Conservation (phyloP, 2,888 invertebrate species). For the Ellobium chinense region DNA sequence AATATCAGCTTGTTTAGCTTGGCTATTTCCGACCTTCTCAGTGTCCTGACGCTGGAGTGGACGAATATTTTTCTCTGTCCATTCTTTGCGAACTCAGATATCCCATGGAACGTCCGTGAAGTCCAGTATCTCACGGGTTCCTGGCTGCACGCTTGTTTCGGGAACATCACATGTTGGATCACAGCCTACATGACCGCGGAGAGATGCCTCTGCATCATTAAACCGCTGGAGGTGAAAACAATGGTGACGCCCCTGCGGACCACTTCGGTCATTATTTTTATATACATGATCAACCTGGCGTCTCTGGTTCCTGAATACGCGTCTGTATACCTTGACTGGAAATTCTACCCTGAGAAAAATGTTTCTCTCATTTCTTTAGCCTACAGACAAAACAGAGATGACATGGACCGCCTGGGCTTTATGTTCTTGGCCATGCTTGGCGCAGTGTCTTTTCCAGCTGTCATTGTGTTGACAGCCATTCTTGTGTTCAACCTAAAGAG, state of each 20-base stretch:
- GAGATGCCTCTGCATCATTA: neutral
- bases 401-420: neutral
- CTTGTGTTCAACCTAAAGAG: neutral
- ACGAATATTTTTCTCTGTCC: neutral
- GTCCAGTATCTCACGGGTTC: neutral
- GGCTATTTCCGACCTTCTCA: neutral
- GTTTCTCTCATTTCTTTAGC: neutral
- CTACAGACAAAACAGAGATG: neutral
- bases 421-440: neutral
- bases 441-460: neutral
- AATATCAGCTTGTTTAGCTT: neutral
- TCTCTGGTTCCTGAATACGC: neutral
- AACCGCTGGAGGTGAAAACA: neutral
- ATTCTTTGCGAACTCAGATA: neutral
- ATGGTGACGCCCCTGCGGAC: neutral
- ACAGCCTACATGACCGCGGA: neutral
- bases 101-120: neutral
- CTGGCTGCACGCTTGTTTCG: neutral
- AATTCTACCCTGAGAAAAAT: neutral
- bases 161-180: neutral
- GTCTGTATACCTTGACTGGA: neutral
- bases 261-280: neutral
- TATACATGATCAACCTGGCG: neutral
- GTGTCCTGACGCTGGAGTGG: neutral
- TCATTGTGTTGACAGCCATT: neutral